Evolutionary conservation across 1,140 invertebrate genomes (phyloP).

Genomic region (Drosophila simulans): DNA sequence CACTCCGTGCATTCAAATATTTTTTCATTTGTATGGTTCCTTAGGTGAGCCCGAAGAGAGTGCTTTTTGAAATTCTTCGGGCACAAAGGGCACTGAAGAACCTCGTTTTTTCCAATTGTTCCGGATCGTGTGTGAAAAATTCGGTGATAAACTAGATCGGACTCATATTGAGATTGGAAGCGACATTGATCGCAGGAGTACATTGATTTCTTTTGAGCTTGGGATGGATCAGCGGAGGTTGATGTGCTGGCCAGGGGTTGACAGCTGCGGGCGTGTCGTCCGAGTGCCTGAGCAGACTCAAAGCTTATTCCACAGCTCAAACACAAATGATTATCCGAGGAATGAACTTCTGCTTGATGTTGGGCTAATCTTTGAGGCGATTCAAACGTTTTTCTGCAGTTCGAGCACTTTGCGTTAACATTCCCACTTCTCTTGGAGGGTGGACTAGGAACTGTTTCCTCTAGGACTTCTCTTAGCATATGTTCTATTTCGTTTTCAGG

Average conservation of each 20-base stretch:
- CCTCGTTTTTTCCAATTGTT: conserved; percentile 74
- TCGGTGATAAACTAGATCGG: conserved; percentile 75
- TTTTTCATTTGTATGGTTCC: conserved; percentile 91
- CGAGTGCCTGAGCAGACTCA: conserved; percentile 89
- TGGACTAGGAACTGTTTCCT: conserved; percentile 8
- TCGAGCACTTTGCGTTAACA: conserved; percentile 24
- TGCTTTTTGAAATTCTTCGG: conserved; percentile 89
- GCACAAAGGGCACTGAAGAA: conserved; percentile 88
- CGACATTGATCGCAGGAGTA: conserved; percentile 63
- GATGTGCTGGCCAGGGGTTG: conserved; percentile 84
- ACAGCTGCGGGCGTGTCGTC: conserved; percentile 88
- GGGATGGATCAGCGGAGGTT: not conserved
- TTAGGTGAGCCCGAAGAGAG: conserved; percentile 89
- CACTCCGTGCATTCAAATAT: conserved; percentile 89
- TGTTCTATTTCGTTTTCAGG: conserved; percentile 46
- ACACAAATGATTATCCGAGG: conserved; percentile 86
- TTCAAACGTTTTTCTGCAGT: conserved; percentile 72
- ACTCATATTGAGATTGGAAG: conserved; percentile 68
- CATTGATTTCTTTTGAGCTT: not conserved
- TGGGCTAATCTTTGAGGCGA: conserved; percentile 87
- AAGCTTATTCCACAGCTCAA: conserved; percentile 89
- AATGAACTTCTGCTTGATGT: conserved; percentile 86
- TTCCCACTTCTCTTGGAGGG: conserved; percentile 17
- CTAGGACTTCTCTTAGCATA: conserved; percentile 47
- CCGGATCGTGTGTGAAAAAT: conserved; percentile 75